Percentiles rank a stretch among this genome's conserved stretches.
Conservation (phyloP, 2,797 vertebrate species). For the Malacoctenus gilli region DNA sequence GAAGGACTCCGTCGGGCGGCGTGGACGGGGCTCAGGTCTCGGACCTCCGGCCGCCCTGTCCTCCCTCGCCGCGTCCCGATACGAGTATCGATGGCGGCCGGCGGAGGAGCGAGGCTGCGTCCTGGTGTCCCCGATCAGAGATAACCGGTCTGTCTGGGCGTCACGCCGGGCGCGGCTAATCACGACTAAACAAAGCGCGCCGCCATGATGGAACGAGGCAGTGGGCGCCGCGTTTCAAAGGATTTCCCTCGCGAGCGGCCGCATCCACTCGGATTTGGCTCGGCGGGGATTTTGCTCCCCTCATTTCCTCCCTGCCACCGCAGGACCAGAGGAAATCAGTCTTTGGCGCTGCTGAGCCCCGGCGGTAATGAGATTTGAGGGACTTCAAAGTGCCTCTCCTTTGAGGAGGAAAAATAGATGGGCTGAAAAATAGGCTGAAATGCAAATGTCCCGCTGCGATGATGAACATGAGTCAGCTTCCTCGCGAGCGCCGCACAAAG, state of each 20-base stretch:
- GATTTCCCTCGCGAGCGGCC: conserved; percentile 34
- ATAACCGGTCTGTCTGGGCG: conserved; percentile 9
- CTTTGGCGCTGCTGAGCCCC: conserved; percentile 30
- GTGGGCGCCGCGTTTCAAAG: conserved; percentile 53
- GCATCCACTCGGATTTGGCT: conserved; percentile 63
- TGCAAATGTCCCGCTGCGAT: conserved; percentile 72
- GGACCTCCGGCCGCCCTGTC: too few relatives aligned
- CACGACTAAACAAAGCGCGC: conserved; percentile 53
- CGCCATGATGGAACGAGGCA: conserved; percentile 43
- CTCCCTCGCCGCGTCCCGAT: too few relatives aligned
- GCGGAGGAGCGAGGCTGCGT: neutral
- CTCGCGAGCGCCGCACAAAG: conserved; percentile 62
- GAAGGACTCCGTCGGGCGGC: too few relatives aligned
- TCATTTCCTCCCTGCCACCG: conserved; percentile 58
- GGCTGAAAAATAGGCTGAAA: conserved; percentile 73
- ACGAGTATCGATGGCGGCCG: too few relatives aligned
- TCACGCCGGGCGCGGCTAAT: conserved; percentile 57
- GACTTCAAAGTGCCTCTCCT: conserved; percentile 79
- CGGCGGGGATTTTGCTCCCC: conserved; percentile 66
- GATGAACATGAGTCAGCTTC: conserved; percentile 69
- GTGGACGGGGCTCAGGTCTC: too few relatives aligned
- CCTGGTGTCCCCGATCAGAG: conserved; percentile 24
- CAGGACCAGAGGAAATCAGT: conserved; percentile 67
- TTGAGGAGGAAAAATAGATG: conserved; percentile 72
- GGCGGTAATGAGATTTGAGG: conserved; percentile 81